phyloP scores from a whole-genome alignment of 2,797 vertebrate genomes.

The Thunnus albacares region DNA sequence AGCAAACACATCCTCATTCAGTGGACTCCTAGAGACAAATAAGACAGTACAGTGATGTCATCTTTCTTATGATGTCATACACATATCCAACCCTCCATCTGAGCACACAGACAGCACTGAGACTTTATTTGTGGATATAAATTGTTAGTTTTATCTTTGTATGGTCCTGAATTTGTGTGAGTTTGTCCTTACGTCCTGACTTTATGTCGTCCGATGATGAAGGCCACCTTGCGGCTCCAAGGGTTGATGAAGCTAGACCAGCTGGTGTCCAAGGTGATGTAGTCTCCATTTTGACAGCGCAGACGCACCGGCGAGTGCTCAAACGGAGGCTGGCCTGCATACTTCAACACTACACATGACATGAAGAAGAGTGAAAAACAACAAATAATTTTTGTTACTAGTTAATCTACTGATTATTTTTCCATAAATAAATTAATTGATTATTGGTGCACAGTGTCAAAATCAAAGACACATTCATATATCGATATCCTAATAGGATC shows the following conservation, averaged over 20 bases:
- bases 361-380: background rate
- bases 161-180: background rate
- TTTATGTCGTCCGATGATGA: conserved; percentile 94
- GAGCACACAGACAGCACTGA: background rate
- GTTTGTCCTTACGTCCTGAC: conserved; percentile 89
- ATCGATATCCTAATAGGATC: background rate
- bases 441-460: background rate
- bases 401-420: background rate
- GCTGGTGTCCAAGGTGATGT: conserved; percentile 92
- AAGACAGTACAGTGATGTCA: conserved; percentile 12
- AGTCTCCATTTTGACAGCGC: conserved; percentile 91
- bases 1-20: conserved; percentile 95
- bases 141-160: background rate
- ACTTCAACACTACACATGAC: conserved; percentile 86
- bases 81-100: background rate
- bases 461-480: background rate
- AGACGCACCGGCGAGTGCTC: conserved; percentile 92
- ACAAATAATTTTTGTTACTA: no score
- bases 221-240: conserved; percentile 94
- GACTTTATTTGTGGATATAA: background rate
- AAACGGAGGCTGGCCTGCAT: conserved; percentile 89
- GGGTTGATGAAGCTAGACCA: conserved; percentile 95
- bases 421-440: background rate
- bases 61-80: background rate
- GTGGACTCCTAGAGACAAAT: conserved; percentile 86